Conservation (phyloP, 2,113 vertebrate species). For the Bungarus multicinctus region DNA sequence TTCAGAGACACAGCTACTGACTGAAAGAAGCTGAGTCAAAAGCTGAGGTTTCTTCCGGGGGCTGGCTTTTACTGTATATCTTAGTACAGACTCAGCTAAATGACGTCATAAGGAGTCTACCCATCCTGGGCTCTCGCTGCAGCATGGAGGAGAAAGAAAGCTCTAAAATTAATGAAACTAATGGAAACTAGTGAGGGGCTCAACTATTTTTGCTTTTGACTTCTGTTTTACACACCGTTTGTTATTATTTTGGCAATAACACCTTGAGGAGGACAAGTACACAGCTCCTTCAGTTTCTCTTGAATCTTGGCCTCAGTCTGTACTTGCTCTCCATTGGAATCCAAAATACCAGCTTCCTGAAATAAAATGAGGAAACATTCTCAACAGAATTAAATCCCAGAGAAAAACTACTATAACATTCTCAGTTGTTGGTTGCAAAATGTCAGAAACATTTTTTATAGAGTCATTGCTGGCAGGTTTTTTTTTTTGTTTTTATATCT, state of each 20-base stretch:
- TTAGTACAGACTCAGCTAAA: no score
- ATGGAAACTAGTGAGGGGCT: not conserved
- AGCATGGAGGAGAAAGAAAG: no score
- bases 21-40: no score
- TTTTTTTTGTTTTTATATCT: not conserved
- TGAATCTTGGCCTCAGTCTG: conserved; percentile 50
- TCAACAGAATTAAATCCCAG: conserved; percentile 9
- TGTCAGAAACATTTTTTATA: not conserved
- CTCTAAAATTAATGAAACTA: not conserved
- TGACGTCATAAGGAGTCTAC: no score
- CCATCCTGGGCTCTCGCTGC: no score
- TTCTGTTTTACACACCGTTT: conserved; percentile 72
- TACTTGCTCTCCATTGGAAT: conserved; percentile 37
- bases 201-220: not conserved
- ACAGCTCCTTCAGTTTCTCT: conserved; percentile 65
- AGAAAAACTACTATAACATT: not conserved
- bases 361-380: conserved; percentile 26
- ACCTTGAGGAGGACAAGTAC: conserved; percentile 82
- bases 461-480: not conserved
- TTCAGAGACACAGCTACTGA: no score
- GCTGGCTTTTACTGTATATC: no score
- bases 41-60: no score
- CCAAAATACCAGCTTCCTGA: conserved; percentile 43
- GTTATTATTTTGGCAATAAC: conserved; percentile 76
- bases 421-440: not conserved